Base-by-base conservation (phyloP, 2,113 vertebrate genomes). In the Anseranas semipalmata region DNA sequence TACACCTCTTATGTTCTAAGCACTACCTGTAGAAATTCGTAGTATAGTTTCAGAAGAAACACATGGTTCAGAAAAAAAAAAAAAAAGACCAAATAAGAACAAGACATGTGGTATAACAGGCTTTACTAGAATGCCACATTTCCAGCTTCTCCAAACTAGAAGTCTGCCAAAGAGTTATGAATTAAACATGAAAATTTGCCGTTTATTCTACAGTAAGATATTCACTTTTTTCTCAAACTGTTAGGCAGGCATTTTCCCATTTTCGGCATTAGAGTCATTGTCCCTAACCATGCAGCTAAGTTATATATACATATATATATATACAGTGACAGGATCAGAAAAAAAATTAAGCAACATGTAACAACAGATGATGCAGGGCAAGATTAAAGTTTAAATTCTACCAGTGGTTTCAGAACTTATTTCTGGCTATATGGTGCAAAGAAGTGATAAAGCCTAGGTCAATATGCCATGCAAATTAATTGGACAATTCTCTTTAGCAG, bases 191-290 rank as follows among this genome's bases (percentile, higher is more conserved):
- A 93, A 89, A 89, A 91, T 72, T 18, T 75, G 65, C 73, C 66
- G 82, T 72, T 94, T 76, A 55, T 68, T 70, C 89, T 86, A 90
- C 45, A 88, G 17, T 43, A 85, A 84, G 43, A 76, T 58, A 89
- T 24, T 59, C 17, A 45, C n/a, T 85, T 79, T 27, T 73, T 83
- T 95, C 86, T 95, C 96, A 95, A 97, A 95, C 92, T 95, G 89
- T 95, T 91, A 96, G 45, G 94, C 96, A 96, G 94, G 92, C 96
- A 96, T 96, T 96, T 97, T 95, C 62, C 89, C 62, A 89, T 85
- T 87, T 87, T 92, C 52, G 77, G 75, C 67, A 55, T 95, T 55
- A 73, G 30, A 87, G 32, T 50, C 14, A 1, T 39, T 68, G 66
- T 76, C 84, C 95, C 91, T 92, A 85, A 53, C 39, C 88, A 95